Conservation (phyloP, 2,113 vertebrate species). For the Coptodon bakossiorum region DNA sequence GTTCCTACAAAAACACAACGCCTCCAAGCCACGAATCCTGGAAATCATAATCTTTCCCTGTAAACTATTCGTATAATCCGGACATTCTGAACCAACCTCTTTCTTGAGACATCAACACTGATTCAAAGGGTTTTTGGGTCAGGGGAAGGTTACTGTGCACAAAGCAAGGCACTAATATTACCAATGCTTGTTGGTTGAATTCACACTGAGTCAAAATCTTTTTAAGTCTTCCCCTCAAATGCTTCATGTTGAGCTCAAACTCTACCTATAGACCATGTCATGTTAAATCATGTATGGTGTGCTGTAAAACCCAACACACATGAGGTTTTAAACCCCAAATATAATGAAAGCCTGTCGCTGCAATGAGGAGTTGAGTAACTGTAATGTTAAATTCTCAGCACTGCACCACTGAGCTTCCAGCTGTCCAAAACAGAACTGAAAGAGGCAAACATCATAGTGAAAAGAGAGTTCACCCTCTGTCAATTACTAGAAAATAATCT, state of each 20-base stretch:
- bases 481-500: accelerated
- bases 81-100: background rate
- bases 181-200: background rate
- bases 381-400: background rate
- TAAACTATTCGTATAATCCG: background rate
- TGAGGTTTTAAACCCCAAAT: background rate
- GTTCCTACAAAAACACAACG: background rate
- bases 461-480: accelerated
- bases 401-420: background rate
- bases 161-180: background rate
- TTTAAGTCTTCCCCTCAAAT: background rate
- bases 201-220: background rate
- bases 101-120: background rate
- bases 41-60: background rate
- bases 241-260: background rate
- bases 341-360: background rate
- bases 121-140: background rate
- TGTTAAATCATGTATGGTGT: background rate
- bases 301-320: background rate
- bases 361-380: background rate
- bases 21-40: background rate
- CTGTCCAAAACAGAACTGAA: background rate
- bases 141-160: background rate
- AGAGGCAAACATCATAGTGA: background rate
- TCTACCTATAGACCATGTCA: background rate